Base-by-base conservation (phyloP, 2,113 vertebrate species). In the Cygnus atratus region DNA sequence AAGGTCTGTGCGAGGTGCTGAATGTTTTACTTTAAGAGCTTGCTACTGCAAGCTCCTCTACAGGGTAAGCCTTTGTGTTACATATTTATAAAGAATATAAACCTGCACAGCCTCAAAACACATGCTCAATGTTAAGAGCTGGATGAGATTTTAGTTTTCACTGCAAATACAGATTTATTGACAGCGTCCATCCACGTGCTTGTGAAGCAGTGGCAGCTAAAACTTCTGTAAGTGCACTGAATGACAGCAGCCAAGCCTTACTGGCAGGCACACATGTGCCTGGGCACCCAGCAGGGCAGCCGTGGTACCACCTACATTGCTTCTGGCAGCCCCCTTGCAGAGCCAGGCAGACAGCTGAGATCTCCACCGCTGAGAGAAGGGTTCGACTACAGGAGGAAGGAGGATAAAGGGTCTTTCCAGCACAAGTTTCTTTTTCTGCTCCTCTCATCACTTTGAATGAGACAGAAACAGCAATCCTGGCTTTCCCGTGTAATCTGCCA, bases 51-150 rank as follows among this genome's bases (percentile, higher is more conserved):
- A 88, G 18, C 16, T 77, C 80, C 25, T 28, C 39, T 71, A 3
- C n/a, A 33, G 43, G 58, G 59, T 54, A 48, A 62, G 20, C 24
- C 43, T 83, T 26, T 25, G 6, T 4, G 21, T 35, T 76, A 31
- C 11, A 12, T 1, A 0, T 74, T 84, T 44, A 21, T 11, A 43
- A 76, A 39, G 37, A 77, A 77, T 0, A 0, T 13, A 83, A 79
- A 46, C 11, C 8, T 52, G 5, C 35, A 55, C 13, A 78, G 21
- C 18, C 29, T 70, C 73, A 81, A 74, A 74, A 35, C 22, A 18
- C 12, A 39, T 3, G 2, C 39, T 71, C 70, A 20, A 11, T 1
- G 0, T 58, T 55, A 66, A 74, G 22, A 67, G 44, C 2, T 68
- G 58, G 41, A 18, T 33, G 19, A 59, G 31, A 59, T 31, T 84